Conservation (phyloP, 2,113 vertebrate species). For the Varanus komodoensis region DNA sequence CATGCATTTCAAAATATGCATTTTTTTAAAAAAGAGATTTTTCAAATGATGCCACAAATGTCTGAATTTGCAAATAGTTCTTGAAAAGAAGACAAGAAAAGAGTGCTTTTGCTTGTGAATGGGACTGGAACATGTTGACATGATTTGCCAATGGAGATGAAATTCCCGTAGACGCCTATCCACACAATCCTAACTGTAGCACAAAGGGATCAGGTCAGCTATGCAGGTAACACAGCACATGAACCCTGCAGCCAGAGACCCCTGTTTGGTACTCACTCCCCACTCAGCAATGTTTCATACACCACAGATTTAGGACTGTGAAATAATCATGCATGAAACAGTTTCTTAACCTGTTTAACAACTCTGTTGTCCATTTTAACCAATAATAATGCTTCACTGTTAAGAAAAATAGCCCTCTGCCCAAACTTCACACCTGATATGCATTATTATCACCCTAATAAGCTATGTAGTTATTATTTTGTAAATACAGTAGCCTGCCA, state of each 20-base stretch:
- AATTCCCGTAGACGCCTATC: too few species aligned
- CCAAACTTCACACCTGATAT: fast-evolving
- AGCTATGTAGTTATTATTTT: constrained; percentile 7
- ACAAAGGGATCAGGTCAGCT: background rate
- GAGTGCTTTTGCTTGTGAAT: too few species aligned
- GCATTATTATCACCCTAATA: background rate
- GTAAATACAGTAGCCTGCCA: background rate
- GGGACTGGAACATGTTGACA: too few species aligned
- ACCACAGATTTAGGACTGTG: fast-evolving
- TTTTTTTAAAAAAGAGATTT: too few species aligned
- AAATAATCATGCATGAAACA: fast-evolving
- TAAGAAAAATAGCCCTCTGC: background rate
- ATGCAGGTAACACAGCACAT: too few species aligned
- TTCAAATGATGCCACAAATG: too few species aligned
- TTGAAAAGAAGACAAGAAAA: too few species aligned
- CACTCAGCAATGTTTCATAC: fast-evolving
- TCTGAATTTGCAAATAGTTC: too few species aligned
- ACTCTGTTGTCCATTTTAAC: background rate
- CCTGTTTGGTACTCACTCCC: background rate
- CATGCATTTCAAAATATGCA: too few species aligned
- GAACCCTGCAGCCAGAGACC: background rate
- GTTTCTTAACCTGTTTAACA: background rate
- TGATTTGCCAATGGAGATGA: too few species aligned
- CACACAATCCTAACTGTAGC: background rate
- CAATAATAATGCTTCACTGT: background rate